These are phyloP conservation scores for Rhinophrynus dorsalis DNA, from an alignment of 2,797 vertebrate genomes.

Conservation along the genomic window DNA sequence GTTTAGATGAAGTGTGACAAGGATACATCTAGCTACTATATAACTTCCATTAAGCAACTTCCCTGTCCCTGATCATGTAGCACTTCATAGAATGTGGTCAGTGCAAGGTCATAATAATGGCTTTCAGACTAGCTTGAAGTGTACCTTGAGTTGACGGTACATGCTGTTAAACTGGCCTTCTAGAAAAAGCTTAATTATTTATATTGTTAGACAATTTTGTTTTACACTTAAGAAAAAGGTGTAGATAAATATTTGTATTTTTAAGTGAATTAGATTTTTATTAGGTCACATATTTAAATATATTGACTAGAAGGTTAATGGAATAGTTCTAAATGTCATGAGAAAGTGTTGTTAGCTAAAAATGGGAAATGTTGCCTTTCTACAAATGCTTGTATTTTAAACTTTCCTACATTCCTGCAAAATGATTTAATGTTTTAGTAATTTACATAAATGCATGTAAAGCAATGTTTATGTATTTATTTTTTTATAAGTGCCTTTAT, in stretches of 20 bases:
- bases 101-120: slow-evolving; percentile 83
- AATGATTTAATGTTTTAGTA: too few relatives aligned
- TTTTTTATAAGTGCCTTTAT: too few relatives aligned
- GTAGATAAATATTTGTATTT: slow-evolving; percentile 33
- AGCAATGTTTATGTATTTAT: too few relatives aligned
- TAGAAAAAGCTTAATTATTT: slow-evolving; percentile 40
- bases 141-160: slow-evolving; percentile 67
- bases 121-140: slow-evolving; percentile 74
- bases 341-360: too few relatives aligned
- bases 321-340: too few relatives aligned
- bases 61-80: slow-evolving; percentile 85
- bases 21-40: slow-evolving; percentile 88
- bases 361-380: too few relatives aligned
- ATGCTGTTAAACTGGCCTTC: slow-evolving; percentile 75
- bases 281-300: background rate
- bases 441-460: too few relatives aligned
- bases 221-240: slow-evolving; percentile 18
- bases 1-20: slow-evolving; percentile 97
- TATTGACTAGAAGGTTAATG: too few relatives aligned
- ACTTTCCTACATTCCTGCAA: too few relatives aligned
- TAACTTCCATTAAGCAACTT: slow-evolving; percentile 89
- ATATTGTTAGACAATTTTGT: slow-evolving; percentile 31
- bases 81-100: slow-evolving; percentile 82
- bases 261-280: background rate
- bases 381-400: too few relatives aligned